These are phyloP conservation scores for Drosophila kurseongensis DNA, from an alignment of 1,140 invertebrate genomes.

Conservation along the genomic window DNA sequence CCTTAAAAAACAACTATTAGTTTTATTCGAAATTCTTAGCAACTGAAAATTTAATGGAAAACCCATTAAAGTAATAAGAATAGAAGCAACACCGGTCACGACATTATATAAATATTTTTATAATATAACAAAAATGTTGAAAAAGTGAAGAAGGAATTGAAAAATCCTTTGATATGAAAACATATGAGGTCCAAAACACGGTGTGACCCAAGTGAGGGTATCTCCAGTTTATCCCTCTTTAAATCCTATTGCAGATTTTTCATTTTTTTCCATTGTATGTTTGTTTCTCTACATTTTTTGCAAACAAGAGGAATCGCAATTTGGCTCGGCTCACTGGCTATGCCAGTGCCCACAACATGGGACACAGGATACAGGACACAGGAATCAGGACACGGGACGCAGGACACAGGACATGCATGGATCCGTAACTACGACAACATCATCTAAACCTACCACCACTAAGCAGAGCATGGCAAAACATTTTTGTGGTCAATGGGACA, in stretches of 20 bases:
- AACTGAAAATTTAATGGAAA: too few relatives aligned
- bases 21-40: too few relatives aligned
- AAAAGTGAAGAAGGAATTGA: too few relatives aligned
- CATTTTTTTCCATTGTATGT: conserved; percentile 33
- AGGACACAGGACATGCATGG: conserved; percentile 46
- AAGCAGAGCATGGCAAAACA: conserved; percentile 54
- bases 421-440: conserved; percentile 56
- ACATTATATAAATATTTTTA: too few relatives aligned
- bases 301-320: conserved; percentile 62
- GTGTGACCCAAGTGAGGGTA: conserved; percentile 5
- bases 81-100: too few relatives aligned
- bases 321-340: conserved; percentile 53
- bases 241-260: conserved; percentile 39
- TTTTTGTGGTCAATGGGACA: conserved; percentile 75
- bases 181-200: not conserved
- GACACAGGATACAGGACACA: conserved; percentile 11
- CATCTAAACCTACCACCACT: conserved; percentile 20
- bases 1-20: too few relatives aligned
- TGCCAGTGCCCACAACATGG: conserved; percentile 10
- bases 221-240: not conserved
- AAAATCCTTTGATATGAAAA: too few relatives aligned
- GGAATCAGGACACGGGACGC: conserved; percentile 1
- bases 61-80: too few relatives aligned
- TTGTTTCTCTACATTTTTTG: conserved; percentile 24
- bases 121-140: too few relatives aligned